phyloP scores from a whole-genome alignment of 2,113 vertebrate genomes.

The Megalops atlanticus region DNA sequence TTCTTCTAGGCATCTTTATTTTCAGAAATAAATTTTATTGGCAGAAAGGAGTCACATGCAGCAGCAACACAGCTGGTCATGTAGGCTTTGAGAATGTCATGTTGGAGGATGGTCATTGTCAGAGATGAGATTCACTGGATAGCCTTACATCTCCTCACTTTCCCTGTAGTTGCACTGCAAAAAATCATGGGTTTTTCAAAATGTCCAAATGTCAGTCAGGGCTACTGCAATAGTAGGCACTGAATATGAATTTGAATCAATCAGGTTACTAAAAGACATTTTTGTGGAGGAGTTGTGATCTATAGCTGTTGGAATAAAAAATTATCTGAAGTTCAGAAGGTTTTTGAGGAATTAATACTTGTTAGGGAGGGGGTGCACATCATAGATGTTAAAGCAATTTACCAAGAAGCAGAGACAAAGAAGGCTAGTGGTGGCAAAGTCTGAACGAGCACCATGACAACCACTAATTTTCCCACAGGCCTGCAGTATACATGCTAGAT shows the following conservation, averaged over 20 bases:
- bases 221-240: too few relatives aligned
- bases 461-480: background rate
- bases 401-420: too few relatives aligned
- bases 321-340: too few relatives aligned
- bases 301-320: too few relatives aligned
- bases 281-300: too few relatives aligned
- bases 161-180: background rate
- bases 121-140: constrained; percentile 1
- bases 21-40: constrained; percentile 37
- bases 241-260: too few relatives aligned
- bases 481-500: background rate
- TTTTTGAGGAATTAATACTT: too few relatives aligned
- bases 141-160: background rate
- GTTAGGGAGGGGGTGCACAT: too few relatives aligned
- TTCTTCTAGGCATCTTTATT: constrained; percentile 36
- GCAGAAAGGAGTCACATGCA: constrained; percentile 28
- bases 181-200: background rate
- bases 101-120: background rate
- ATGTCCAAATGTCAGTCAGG: too few relatives aligned
- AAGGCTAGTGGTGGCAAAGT: background rate
- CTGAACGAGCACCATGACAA: constrained; percentile 1
- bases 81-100: background rate
- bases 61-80: background rate
- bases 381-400: too few relatives aligned
- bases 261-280: too few relatives aligned